Conservation (phyloP, 2,888 invertebrate species). For the Drosophila aldrichi region DNA sequence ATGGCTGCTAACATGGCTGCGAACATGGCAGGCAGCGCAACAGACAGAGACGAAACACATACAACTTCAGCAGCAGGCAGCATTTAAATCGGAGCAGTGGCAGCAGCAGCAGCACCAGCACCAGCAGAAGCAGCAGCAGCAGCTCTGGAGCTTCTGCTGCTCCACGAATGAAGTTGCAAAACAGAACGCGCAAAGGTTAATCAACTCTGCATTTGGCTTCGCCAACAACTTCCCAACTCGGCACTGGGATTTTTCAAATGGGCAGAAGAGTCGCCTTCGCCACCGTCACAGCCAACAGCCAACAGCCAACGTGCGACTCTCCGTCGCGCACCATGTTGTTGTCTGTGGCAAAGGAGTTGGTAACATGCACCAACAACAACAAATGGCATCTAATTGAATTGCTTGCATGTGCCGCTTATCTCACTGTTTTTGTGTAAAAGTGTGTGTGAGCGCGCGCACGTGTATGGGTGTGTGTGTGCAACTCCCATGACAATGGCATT, state of each 20-base stretch:
- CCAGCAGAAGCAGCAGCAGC: slow-evolving; percentile 38
- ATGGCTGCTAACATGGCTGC: slow-evolving; percentile 81
- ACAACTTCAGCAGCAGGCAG: slow-evolving; percentile 37
- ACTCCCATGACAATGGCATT: slow-evolving; percentile 81
- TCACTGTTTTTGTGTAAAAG: slow-evolving; percentile 19
- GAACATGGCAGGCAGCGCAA: slow-evolving; percentile 54
- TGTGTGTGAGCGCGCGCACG: slow-evolving; percentile 6
- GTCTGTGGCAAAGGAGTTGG: slow-evolving; percentile 74
- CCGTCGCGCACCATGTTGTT: slow-evolving; percentile 67
- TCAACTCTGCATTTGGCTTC: slow-evolving; percentile 79
- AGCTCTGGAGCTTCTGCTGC: slow-evolving; percentile 39
- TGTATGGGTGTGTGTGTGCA: slow-evolving; percentile 46
- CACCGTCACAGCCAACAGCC: slow-evolving; percentile 4
- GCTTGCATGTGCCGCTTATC: slow-evolving; percentile 63
- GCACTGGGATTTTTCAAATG: slow-evolving; percentile 58
- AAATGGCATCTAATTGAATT: slow-evolving; percentile 77
- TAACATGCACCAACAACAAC: slow-evolving; percentile 32
- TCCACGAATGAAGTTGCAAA: slow-evolving; percentile 81
- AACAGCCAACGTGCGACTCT: slow-evolving; percentile 16
- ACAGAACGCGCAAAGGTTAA: slow-evolving; percentile 84
- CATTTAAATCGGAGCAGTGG: slow-evolving; percentile 80
- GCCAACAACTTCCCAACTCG: slow-evolving; percentile 58
- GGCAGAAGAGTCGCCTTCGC: slow-evolving; percentile 58
- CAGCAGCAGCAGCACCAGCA: slow-evolving; percentile 27
- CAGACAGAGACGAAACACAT: slow-evolving; percentile 61